Evolutionary conservation across 2,888 invertebrate species (phyloP).

Genomic region (Homarus gammarus): DNA sequence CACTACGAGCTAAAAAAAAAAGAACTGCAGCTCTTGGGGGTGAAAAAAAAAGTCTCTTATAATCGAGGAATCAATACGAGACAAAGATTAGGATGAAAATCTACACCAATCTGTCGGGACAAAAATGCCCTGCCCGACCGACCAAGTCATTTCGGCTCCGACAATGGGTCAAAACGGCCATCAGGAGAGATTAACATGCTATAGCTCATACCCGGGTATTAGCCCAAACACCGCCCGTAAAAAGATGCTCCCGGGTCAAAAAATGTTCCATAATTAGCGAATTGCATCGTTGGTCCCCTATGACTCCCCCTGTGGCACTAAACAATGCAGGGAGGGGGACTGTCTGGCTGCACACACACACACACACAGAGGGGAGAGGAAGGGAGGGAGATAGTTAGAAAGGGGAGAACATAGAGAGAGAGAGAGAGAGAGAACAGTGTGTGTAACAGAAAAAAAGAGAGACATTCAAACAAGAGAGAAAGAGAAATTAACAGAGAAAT

Average conservation of each 20-base stretch:
- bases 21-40: neutral
- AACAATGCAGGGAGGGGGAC: constrained; percentile 50
- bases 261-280: constrained; percentile 49
- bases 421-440: too few species aligned
- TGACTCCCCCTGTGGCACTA: constrained; percentile 27
- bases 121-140: constrained; percentile 3
- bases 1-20: too few species aligned
- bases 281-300: constrained; percentile 28
- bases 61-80: constrained; percentile 41
- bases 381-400: neutral
- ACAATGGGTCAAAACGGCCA: constrained; percentile 5
- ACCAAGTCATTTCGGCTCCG: neutral
- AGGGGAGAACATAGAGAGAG: too few species aligned
- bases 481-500: neutral
- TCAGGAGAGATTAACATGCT: neutral
- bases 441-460: neutral
- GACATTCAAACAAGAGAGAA: neutral
- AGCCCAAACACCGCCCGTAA: neutral
- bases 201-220: constrained; percentile 30
- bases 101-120: neutral
- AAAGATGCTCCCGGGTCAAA: neutral
- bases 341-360: constrained; percentile 34
- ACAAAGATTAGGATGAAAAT: constrained; percentile 25
- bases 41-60: neutral
- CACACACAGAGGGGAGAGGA: too few species aligned